Evolutionary conservation across 2,888 invertebrate genomes (phyloP).

Genomic region (Isotomurus palustris): DNA sequence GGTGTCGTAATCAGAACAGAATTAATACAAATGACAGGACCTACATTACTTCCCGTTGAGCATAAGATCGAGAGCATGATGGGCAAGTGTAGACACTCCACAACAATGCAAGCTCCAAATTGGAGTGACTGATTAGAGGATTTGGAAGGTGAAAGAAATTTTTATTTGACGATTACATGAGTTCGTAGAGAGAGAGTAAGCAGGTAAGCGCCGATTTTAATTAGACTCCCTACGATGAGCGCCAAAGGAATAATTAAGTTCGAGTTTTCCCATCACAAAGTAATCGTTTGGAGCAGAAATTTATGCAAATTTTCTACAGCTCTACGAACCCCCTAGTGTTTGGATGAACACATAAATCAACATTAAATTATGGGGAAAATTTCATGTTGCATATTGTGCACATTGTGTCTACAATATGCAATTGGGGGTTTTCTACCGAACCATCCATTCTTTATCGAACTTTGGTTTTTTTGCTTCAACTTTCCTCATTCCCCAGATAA

Average conservation of each 20-base stretch:
- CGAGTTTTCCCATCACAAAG: slow-evolving; percentile 30
- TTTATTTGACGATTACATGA: slow-evolving; percentile 2
- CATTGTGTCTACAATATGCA: neutral
- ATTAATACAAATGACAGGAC: too few species aligned
- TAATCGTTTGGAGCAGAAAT: slow-evolving; percentile 46
- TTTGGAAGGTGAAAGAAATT: slow-evolving; percentile 5
- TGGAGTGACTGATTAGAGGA: slow-evolving; percentile 4
- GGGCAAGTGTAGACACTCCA: too few species aligned
- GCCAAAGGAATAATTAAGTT: slow-evolving; percentile 46
- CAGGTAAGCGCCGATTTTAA: slow-evolving; percentile 43
- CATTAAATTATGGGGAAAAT: slow-evolving; percentile 41
- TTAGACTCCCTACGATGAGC: slow-evolving; percentile 46
- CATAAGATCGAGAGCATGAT: too few species aligned
- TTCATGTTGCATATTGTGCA: slow-evolving; percentile 12
- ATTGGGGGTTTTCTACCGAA: too few species aligned
- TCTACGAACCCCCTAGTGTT: slow-evolving; percentile 40
- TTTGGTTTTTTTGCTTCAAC: too few species aligned
- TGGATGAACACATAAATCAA: slow-evolving; percentile 46
- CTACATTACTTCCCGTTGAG: too few species aligned
- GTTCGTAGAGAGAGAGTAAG: slow-evolving; percentile 16
- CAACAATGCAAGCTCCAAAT: too few species aligned
- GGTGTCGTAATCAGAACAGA: too few species aligned
- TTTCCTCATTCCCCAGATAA: too few species aligned
- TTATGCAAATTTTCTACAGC: slow-evolving; percentile 43
- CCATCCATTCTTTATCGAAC: too few species aligned